A percentile compares a stretch with the other conserved stretches of the same genome.
Evolutionary conservation across 2,797 vertebrate species (phyloP).

Genomic region (Threskiornis aethiopicus): DNA sequence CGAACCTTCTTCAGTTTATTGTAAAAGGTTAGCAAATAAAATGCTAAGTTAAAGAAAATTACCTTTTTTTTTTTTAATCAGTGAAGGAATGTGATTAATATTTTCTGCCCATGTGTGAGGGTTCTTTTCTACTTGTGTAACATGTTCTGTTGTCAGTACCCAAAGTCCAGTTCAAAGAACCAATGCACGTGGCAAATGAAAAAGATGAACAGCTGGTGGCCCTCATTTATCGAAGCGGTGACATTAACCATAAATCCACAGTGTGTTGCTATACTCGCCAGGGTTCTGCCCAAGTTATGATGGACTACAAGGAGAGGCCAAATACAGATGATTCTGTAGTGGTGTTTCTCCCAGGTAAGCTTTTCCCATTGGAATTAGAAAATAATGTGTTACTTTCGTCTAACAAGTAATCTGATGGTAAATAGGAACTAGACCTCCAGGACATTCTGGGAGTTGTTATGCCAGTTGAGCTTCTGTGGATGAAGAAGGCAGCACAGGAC

Average conservation of each 20-base stretch:
- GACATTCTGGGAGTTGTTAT: not conserved
- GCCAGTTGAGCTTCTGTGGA: not conserved
- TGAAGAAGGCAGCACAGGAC: not conserved
- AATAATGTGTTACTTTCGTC: not conserved
- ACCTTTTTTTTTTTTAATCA: not conserved
- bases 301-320: constrained; percentile 84
- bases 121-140: not conserved
- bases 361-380: not conserved
- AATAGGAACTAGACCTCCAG: not conserved
- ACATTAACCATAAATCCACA: constrained; percentile 77
- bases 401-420: not conserved
- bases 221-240: constrained; percentile 80
- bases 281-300: constrained; percentile 85
- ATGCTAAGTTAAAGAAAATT: not conserved
- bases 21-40: not conserved
- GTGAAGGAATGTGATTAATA: not conserved
- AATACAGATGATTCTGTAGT: constrained; percentile 82
- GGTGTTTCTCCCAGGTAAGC: constrained; percentile 82
- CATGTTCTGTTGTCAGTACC: constrained; percentile 73
- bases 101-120: not conserved
- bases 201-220: constrained; percentile 75
- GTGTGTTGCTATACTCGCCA: constrained; percentile 83
- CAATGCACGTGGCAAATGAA: constrained; percentile 80
- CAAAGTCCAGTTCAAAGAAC: constrained; percentile 84
- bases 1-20: not conserved